Percentiles rank a stretch among this genome's conserved stretches.
These are phyloP conservation scores for Entomobrya proxima DNA, from an alignment of 2,888 invertebrate genomes.

Conservation along the genomic window DNA sequence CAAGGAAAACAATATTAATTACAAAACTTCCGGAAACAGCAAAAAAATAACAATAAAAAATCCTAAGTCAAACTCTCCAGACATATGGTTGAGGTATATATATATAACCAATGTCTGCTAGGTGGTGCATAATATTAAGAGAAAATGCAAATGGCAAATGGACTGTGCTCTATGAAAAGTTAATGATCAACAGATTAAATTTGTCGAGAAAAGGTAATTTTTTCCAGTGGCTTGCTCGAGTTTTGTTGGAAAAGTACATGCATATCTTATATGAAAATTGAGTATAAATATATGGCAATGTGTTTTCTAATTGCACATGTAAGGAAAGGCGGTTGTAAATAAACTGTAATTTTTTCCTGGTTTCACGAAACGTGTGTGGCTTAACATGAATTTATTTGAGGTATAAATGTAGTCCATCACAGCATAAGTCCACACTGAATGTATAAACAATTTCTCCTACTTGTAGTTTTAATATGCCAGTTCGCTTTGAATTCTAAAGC, in stretches of 20 bases:
- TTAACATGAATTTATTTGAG: too few relatives aligned
- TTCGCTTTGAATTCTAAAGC: too few relatives aligned
- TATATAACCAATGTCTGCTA: background rate
- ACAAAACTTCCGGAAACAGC: constrained; percentile 50
- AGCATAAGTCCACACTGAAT: too few relatives aligned
- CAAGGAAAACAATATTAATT: constrained; percentile 55
- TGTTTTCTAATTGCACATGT: background rate
- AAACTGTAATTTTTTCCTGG: background rate
- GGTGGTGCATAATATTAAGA: background rate
- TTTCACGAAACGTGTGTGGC: background rate
- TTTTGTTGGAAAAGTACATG: background rate
- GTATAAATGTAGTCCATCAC: too few relatives aligned
- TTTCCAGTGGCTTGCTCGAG: background rate
- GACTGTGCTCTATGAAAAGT: constrained; percentile 51
- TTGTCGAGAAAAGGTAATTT: constrained; percentile 52
- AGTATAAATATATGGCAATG: background rate
- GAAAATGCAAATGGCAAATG: constrained; percentile 61
- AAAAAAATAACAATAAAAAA: background rate
- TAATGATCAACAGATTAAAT: constrained; percentile 64
- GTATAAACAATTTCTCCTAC: too few relatives aligned
- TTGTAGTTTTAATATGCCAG: too few relatives aligned
- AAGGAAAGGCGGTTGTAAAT: background rate
- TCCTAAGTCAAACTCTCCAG: background rate
- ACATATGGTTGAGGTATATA: background rate
- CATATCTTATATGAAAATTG: background rate